Evolutionary conservation across 2,888 invertebrate genomes (phyloP), one percentile per base, ranked within the genome.

Genomic region (Apocheima hispidaria): DNA sequence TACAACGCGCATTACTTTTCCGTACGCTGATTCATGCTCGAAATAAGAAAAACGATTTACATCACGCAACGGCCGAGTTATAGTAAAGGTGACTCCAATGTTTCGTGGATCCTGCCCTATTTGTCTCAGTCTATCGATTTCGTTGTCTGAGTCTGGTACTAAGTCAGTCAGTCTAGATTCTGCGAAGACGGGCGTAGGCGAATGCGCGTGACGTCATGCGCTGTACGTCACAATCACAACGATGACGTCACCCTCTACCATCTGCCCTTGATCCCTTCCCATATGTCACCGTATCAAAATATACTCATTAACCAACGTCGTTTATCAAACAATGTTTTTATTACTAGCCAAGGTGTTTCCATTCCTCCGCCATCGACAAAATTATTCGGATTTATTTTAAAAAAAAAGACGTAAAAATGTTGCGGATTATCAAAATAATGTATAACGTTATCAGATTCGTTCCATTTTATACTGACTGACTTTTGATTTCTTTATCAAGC

Each of bases 131-230:
- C 18, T 63, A 62, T 62, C 33, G 62, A 57, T 57, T 35, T 41
- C 40, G 38, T 6, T 20, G 48, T 36, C 54, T 51, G 52, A 55
- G 46, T 58, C 46, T 46, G 21, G 62, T 48, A 51, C 38, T 49
- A 35, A 33, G 49, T 49, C 40, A 38, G 18, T 48, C 38, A 35
- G 20, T 58, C 60, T 57, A 63, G 52, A 51, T 65, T 56, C 51
- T 55, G 28, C 35, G 35, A 54, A 57, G 61, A 54, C 55, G 50
- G 52, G 52, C 46, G 54, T 52, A 36, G 53, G 33, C 46, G 59
- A 58, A 36, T 61, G 64, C 74, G 71, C 71, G 72, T 79, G 78
- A 83, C 82, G 83, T 83, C 82, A 81, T 82, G 78, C 84, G 79
- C 80, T 78, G 77, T 73, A 75, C 81, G 80, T 83, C 83, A 83